Percentiles rank a stretch among this genome's conserved stretches.
Evolutionary conservation across 2,113 vertebrate genomes (phyloP).

Genomic region (Heliornis fulica): DNA sequence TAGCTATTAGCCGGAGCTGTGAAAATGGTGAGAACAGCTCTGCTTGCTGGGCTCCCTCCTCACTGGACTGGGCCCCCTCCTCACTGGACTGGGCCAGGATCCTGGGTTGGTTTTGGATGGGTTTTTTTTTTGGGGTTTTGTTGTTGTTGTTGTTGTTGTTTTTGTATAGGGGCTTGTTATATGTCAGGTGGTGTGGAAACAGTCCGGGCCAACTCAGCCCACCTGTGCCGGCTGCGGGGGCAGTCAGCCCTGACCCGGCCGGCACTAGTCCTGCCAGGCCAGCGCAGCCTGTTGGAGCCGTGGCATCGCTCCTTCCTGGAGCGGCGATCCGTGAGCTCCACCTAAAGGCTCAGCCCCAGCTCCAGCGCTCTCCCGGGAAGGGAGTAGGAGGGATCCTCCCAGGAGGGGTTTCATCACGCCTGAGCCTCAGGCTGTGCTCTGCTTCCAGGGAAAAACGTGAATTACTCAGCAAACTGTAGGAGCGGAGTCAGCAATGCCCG

Average conservation of each 20-base stretch:
- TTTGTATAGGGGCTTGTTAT: too few species aligned
- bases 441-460: neutral
- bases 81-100: neutral
- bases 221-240: too few species aligned
- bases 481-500: neutral
- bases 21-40: neutral
- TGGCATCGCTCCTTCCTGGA: neutral
- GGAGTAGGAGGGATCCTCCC: neutral
- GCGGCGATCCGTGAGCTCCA: constrained; percentile 59
- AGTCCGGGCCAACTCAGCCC: too few species aligned
- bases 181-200: too few species aligned
- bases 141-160: too few species aligned
- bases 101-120: too few species aligned
- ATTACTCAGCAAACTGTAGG: neutral
- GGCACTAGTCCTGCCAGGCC: too few species aligned
- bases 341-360: constrained; percentile 55
- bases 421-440: neutral
- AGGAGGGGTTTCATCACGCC: neutral
- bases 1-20: neutral
- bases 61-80: neutral
- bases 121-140: too few species aligned
- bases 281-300: neutral
- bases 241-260: too few species aligned
- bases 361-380: neutral
- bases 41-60: too few species aligned